These are phyloP conservation scores for Tapera naevia DNA, from an alignment of 2,797 vertebrate species.

Conservation along the genomic window DNA sequence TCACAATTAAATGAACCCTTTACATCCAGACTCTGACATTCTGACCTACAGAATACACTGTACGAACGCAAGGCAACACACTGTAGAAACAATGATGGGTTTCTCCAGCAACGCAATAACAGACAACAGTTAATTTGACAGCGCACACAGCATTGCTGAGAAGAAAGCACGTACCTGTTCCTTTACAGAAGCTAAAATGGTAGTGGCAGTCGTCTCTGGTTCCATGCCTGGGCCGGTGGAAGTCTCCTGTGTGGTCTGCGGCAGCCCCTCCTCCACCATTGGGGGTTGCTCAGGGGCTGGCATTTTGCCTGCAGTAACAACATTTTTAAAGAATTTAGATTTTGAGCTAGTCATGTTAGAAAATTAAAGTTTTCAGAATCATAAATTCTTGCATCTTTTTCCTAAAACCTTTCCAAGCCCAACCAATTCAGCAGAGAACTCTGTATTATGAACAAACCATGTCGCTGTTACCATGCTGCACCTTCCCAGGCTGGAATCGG, in stretches of 20 bases:
- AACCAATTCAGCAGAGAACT: neutral
- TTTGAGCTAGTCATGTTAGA: neutral
- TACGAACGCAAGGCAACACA: constrained; percentile 15
- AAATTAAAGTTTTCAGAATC: neutral
- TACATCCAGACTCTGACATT: constrained; percentile 22
- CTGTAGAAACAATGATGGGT: neutral
- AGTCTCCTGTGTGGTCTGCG: constrained; percentile 80
- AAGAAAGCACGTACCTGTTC: constrained; percentile 84
- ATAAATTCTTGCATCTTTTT: neutral
- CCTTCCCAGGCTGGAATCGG: neutral
- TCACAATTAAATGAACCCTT: constrained; percentile 43
- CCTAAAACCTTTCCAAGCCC: neutral
- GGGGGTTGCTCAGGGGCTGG: constrained; percentile 91
- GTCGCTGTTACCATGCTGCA: neutral
- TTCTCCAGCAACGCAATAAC: rapidly evolving
- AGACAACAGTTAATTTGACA: neutral
- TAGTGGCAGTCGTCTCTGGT: constrained; percentile 90
- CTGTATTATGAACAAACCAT: rapidly evolving
- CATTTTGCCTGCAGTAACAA: constrained; percentile 87
- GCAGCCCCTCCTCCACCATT: constrained; percentile 87
- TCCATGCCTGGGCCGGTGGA: constrained; percentile 87
- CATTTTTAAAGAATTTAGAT: constrained; percentile 44
- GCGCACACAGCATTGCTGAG: neutral
- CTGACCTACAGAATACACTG: neutral
- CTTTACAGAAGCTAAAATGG: constrained; percentile 97